Percentiles rank a stretch among this genome's conserved stretches.
These are phyloP conservation scores for Oryzias sinensis DNA, from an alignment of 2,797 vertebrate species.

Conservation along the genomic window DNA sequence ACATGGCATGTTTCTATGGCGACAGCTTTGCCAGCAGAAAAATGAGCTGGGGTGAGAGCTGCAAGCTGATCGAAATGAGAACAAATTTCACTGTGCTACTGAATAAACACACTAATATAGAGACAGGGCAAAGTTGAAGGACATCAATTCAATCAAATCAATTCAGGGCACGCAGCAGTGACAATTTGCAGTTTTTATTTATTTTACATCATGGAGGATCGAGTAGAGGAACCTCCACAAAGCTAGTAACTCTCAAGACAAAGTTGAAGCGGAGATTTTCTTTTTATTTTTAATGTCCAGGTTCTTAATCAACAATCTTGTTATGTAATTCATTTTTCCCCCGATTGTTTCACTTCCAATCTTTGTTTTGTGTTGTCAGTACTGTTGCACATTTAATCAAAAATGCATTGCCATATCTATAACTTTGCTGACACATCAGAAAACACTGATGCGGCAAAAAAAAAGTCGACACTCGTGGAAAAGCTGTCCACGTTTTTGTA, in stretches of 20 bases:
- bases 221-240: background rate
- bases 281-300: too few relatives aligned
- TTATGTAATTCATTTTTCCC: background rate
- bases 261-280: too few relatives aligned
- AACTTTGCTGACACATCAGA: too few relatives aligned
- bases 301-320: too few relatives aligned
- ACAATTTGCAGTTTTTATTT: too few relatives aligned
- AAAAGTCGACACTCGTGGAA: too few relatives aligned
- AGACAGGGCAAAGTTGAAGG: background rate
- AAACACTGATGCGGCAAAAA: too few relatives aligned
- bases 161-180: too few relatives aligned
- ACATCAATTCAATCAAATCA: too few relatives aligned
- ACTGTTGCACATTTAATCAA: background rate
- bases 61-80: slow-evolving; percentile 35
- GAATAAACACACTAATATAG: slow-evolving; percentile 26
- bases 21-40: slow-evolving; percentile 54
- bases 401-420: too few relatives aligned
- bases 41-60: slow-evolving; percentile 36
- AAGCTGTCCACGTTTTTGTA: too few relatives aligned
- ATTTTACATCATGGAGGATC: too few relatives aligned
- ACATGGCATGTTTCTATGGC: slow-evolving; percentile 55
- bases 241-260: background rate
- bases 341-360: background rate
- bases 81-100: slow-evolving; percentile 2
- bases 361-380: background rate